Evolutionary conservation across 2,888 invertebrate genomes (phyloP).

Genomic region (Ethmia dodecea): DNA sequence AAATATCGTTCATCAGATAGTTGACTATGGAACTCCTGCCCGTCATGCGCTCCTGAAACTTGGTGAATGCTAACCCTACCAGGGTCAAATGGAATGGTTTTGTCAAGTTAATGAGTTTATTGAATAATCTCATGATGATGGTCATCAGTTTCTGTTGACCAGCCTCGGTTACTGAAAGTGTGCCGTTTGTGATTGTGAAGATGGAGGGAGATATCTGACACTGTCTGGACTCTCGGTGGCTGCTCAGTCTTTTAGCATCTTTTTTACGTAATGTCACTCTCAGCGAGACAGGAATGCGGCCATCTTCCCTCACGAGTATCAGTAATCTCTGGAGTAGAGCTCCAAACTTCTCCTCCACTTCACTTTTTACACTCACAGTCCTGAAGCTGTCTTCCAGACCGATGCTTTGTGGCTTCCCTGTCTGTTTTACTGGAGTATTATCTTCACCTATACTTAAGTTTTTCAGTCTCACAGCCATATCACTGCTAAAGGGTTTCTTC

Average conservation of each 20-base stretch:
- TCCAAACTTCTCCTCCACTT: slow-evolving; percentile 84
- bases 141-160: slow-evolving; percentile 82
- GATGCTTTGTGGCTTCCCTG: slow-evolving; percentile 87
- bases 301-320: slow-evolving; percentile 85
- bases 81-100: slow-evolving; percentile 89
- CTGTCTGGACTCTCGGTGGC: slow-evolving; percentile 86
- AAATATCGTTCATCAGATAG: slow-evolving; percentile 86
- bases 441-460: slow-evolving; percentile 87
- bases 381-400: slow-evolving; percentile 89
- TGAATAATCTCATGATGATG: slow-evolving; percentile 85
- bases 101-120: slow-evolving; percentile 82
- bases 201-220: slow-evolving; percentile 83
- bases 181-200: slow-evolving; percentile 72
- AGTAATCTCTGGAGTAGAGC: slow-evolving; percentile 83
- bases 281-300: slow-evolving; percentile 85
- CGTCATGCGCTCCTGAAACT: slow-evolving; percentile 84
- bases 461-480: slow-evolving; percentile 82
- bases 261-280: slow-evolving; percentile 86
- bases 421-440: slow-evolving; percentile 82
- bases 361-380: slow-evolving; percentile 83
- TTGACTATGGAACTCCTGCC: slow-evolving; percentile 85
- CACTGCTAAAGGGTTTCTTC: slow-evolving; percentile 81
- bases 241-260: slow-evolving; percentile 80
- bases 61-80: slow-evolving; percentile 88
- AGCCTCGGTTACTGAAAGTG: slow-evolving; percentile 64